These are phyloP conservation scores for Leptocoma aspasia DNA, from an alignment of 2,113 vertebrate species.

Conservation along the genomic window DNA sequence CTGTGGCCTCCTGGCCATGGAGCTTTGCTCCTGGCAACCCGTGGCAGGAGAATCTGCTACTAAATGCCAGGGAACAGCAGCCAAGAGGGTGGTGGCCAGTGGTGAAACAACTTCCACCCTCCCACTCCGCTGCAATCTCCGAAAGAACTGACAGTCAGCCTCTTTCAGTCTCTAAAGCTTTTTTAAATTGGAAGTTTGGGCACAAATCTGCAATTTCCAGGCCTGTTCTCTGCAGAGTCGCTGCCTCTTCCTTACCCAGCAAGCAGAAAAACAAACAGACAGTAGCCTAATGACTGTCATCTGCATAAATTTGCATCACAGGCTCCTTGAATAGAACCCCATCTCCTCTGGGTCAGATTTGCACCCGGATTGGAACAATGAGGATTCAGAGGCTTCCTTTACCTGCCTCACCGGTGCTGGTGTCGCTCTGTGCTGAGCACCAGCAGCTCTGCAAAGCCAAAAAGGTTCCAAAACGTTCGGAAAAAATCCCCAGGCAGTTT, in stretches of 20 bases:
- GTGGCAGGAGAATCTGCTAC: accelerated
- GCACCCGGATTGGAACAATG: background rate
- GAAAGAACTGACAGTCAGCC: background rate
- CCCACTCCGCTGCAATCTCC: background rate
- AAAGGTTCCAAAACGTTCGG: background rate
- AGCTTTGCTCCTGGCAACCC: background rate
- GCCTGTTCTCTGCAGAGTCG: background rate
- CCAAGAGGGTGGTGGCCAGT: background rate
- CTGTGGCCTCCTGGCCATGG: background rate
- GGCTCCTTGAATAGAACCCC: background rate
- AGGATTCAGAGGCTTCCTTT: background rate
- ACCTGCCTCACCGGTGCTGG: background rate
- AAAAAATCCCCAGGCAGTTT: background rate
- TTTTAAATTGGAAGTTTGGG: background rate
- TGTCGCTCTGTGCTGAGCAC: background rate
- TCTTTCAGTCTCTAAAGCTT: background rate
- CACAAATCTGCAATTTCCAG: background rate
- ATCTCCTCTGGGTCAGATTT: background rate
- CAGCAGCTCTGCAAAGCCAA: background rate
- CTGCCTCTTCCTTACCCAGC: background rate
- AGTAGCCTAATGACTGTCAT: background rate
- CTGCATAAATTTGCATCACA: conserved; percentile 9
- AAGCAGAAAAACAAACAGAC: background rate
- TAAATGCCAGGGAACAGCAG: background rate
- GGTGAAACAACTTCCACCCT: background rate